Base-by-base conservation (phyloP, 2,888 invertebrate genomes). In the Athetis lepigone region DNA sequence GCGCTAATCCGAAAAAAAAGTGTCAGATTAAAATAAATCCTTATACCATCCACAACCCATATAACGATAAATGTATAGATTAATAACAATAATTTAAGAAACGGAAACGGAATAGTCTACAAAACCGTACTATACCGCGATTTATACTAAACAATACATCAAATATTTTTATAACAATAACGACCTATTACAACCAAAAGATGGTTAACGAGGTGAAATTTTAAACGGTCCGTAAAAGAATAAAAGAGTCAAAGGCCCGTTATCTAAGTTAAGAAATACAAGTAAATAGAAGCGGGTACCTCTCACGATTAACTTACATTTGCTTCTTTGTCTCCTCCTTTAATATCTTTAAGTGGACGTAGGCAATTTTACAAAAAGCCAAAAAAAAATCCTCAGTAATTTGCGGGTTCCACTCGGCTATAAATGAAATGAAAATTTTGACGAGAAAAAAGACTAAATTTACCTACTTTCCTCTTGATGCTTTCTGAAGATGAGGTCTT, bases 331-430 rank as follows among this genome's bases (percentile, higher is more conserved):
- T 92, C 91, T 90, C 88, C 75, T 75, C 73, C 85, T 92, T 91
- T 93, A 93, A 94, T 93, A 93, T 92, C 86, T 85, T 87, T 90
- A 93, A 94, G 93, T 93, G 93, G 90, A 92, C 90, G 89, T 88
- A 85, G 88, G 90, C 90, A 93, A 93, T 93, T 92, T 91, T 89
- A 90, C 85, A 90, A 89, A 92, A 90, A 92, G 92, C 89, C 83
- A 80, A 89, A 88, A 87, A 86, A 84, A 82, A 90, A 90, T 90
- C 88, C 86, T 68, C 69, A 75, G 92, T 91, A 91, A 92, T 93
- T 93, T 91, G 92, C 88, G 92, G 92, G 84, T 85, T 86, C 88
- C 88, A 88, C 89, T 90, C 81, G 83, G 81, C 85, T 86, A 87
- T 92, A 91, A 93, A 91, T 91, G 90, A 91, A 91, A 92, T 91